phyloP scores from a whole-genome alignment of 2,888 invertebrate species.

The Therioaphis trifolii region DNA sequence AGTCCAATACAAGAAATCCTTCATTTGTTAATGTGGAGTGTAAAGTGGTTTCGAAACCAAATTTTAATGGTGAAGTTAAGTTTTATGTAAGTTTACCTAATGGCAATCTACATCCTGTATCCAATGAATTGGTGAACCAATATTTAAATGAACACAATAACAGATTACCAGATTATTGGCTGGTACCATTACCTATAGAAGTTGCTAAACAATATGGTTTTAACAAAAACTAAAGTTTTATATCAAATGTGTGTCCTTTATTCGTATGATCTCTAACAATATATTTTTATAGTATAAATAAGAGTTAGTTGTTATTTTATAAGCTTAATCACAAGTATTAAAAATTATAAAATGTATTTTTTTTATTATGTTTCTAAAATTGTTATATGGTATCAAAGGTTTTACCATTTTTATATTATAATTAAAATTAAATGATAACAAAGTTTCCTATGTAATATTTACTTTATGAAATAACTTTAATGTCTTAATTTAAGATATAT shows the following conservation, averaged over 20 bases:
- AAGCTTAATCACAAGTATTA: too few species aligned
- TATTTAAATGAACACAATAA: slow-evolving; percentile 48
- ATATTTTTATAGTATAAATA: background rate
- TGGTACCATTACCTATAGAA: slow-evolving; percentile 42
- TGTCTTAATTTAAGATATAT: too few species aligned
- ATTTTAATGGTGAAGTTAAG: slow-evolving; percentile 48
- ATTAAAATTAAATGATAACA: too few species aligned
- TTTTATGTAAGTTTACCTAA: slow-evolving; percentile 50
- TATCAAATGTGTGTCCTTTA: background rate
- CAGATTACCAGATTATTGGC: slow-evolving; percentile 51
- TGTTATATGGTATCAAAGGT: too few species aligned
- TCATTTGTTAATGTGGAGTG: slow-evolving; percentile 38
- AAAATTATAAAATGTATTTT: too few species aligned
- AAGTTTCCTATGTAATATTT: too few species aligned
- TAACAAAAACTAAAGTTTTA: background rate
- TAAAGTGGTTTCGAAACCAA: slow-evolving; percentile 40
- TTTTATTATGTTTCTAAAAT: too few species aligned
- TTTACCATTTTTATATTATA: too few species aligned
- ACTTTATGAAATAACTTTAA: too few species aligned
- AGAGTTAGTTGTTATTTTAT: too few species aligned
- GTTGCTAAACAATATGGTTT: slow-evolving; percentile 45
- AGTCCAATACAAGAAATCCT: background rate
- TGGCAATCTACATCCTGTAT: slow-evolving; percentile 41
- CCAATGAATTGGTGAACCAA: slow-evolving; percentile 38
- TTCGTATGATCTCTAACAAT: background rate